phyloP scores from a whole-genome alignment of 2,797 vertebrate genomes.

The Intellagama lesueurii region DNA sequence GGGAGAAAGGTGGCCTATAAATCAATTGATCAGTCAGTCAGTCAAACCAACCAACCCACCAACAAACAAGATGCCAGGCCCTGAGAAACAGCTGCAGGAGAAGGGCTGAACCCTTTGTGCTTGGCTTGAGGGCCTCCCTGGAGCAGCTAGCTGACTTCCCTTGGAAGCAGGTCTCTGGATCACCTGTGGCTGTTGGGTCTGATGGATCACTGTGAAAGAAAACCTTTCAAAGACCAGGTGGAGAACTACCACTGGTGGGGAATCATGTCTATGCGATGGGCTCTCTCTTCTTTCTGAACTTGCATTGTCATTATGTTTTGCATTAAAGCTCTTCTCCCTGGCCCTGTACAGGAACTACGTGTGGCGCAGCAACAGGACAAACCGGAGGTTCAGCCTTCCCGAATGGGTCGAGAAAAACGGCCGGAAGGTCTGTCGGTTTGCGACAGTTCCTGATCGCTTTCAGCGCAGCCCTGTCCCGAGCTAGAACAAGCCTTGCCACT shows the following conservation, averaged over 20 bases:
- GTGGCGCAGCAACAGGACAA: constrained; percentile 37
- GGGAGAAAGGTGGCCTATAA: background rate
- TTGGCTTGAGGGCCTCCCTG: background rate
- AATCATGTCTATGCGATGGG: background rate
- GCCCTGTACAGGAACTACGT: constrained; percentile 77
- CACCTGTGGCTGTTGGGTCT: too few species aligned
- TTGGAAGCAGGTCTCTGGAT: background rate
- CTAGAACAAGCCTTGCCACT: constrained; percentile 36
- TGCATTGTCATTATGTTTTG: background rate
- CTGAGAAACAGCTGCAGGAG: background rate
- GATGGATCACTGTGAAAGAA: background rate
- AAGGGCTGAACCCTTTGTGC: too few species aligned
- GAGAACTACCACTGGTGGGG: background rate
- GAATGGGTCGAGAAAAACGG: constrained; percentile 75
- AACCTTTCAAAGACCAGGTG: background rate
- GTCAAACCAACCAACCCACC: too few species aligned
- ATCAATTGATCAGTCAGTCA: too few species aligned
- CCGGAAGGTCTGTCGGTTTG: constrained; percentile 71
- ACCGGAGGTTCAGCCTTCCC: constrained; percentile 63
- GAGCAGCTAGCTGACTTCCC: too few species aligned
- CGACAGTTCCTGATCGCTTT: constrained; percentile 73
- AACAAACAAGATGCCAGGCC: background rate
- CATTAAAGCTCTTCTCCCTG: constrained; percentile 17
- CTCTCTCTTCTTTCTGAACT: background rate
- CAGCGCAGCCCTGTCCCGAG: constrained; percentile 47